A percentile compares a stretch with the other conserved stretches of the same genome.
Conservation (phyloP, 2,797 vertebrate species). For the Gallinago nigripennis region DNA sequence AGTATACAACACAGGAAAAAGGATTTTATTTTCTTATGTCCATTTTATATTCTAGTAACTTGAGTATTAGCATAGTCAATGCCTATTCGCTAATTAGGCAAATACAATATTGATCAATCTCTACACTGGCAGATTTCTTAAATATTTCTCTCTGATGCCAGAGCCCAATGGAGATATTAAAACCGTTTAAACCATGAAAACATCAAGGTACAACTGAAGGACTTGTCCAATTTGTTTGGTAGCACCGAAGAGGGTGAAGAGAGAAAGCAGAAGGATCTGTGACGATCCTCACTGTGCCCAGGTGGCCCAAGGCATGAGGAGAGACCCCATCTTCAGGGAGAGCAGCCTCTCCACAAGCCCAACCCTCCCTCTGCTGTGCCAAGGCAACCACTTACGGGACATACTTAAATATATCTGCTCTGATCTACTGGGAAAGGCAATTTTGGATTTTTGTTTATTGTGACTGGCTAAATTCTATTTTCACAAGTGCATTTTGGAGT, state of each 20-base stretch:
- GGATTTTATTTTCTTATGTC: neutral
- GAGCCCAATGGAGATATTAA: neutral
- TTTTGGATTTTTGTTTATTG: neutral
- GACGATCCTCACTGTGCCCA: neutral
- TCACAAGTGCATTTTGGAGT: neutral
- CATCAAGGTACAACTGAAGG: neutral
- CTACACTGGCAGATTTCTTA: neutral
- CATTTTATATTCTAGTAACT: neutral
- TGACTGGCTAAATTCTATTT: neutral
- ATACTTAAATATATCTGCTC: too few relatives aligned
- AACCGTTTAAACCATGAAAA: neutral
- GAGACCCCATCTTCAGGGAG: neutral
- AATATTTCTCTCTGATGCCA: neutral
- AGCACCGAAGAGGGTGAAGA: neutral
- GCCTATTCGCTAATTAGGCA: neutral
- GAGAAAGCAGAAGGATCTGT: neutral
- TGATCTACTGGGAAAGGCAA: neutral
- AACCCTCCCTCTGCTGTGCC: neutral
- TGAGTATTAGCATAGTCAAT: neutral
- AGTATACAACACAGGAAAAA: fast-evolving
- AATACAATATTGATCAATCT: neutral
- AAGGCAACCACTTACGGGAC: neutral
- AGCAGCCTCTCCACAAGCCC: neutral
- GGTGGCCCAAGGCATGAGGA: neutral
- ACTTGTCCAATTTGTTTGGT: neutral